Conservation (phyloP, 1,140 invertebrate genomes). For the Pachypeltis micranthus region DNA sequence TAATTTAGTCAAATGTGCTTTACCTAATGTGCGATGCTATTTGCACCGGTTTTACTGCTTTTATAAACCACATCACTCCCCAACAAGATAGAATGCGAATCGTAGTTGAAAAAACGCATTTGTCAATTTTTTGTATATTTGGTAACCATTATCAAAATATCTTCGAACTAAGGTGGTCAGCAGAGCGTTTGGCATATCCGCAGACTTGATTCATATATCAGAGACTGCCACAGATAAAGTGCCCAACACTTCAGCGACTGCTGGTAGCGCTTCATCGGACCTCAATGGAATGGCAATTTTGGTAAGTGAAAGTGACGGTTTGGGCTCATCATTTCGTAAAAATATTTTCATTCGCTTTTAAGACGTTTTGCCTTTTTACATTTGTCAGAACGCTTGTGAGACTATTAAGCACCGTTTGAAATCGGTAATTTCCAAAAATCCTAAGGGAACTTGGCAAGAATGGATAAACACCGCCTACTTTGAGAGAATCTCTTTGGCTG, state of each 20-base stretch:
- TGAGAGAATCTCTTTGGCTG: constrained; percentile 65
- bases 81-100: no score
- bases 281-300: constrained; percentile 89
- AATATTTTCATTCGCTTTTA: no score
- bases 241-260: constrained; percentile 85
- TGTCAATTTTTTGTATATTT: no score
- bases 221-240: constrained; percentile 90
- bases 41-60: no score
- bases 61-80: no score
- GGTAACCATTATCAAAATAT: no score
- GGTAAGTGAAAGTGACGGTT: constrained; percentile 43
- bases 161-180: constrained; percentile 65
- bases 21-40: no score
- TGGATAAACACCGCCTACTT: constrained; percentile 74
- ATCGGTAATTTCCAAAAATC: constrained; percentile 63
- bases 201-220: constrained; percentile 68
- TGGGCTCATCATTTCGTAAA: no score
- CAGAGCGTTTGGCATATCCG: constrained; percentile 55
- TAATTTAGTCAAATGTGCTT: no score
- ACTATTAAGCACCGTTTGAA: constrained; percentile 61
- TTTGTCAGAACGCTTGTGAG: constrained; percentile 61
- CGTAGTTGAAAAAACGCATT: no score
- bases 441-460: constrained; percentile 70
- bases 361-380: no score
- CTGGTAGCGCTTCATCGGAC: constrained; percentile 83